Evolutionary conservation across 2,113 vertebrate species (phyloP), one percentile per base, ranked within the genome.

Genomic region (Vidua chalybeata): DNA sequence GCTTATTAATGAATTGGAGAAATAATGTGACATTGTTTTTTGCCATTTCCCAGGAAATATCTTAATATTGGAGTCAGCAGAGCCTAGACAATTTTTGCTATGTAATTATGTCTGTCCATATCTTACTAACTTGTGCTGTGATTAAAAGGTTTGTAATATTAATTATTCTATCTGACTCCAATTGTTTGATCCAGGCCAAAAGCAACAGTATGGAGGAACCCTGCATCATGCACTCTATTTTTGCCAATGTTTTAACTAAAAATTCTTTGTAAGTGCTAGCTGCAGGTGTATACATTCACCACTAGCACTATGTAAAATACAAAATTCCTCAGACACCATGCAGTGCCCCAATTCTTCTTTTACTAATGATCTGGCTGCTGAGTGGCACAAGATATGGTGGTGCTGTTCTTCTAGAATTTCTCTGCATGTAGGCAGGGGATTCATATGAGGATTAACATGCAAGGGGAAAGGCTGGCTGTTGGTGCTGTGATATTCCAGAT

Each of bases 1-100:
- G 97, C 97, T 98, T 98, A 98, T 97, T 98, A 98, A 98, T 98
- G 98, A 98, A 97, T 94, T 97, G 97, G 90, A 97, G 97, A 97
- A 97, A 97, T 98, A 97, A 98, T 93, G 83, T 98, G 98, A 98
- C 98, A 98, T 97, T 97, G 97, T 97, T 98, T 98, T 98, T 98
- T 98, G 95, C 98, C 98, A 97, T 98, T 98, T 98, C 90, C 91
- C 96, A 63, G 93, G 92, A 98, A 98, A 98, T 98, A 97, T 98
- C 97, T 98, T 98, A 98, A 99, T 99, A 96, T 62, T 95, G 80
- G 95, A 97, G 96, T 97, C 96, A 98, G 87, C 59, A 77, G 97
- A 97, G 96, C 96, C 83, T 95, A 91, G 96, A 96, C 89, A 97
- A 96, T 98, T 96, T 96, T 97, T 93, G 79, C 76, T 73, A 62